These are phyloP conservation scores for Zelleria hepariella DNA, from an alignment of 2,888 invertebrate genomes.

Conservation along the genomic window DNA sequence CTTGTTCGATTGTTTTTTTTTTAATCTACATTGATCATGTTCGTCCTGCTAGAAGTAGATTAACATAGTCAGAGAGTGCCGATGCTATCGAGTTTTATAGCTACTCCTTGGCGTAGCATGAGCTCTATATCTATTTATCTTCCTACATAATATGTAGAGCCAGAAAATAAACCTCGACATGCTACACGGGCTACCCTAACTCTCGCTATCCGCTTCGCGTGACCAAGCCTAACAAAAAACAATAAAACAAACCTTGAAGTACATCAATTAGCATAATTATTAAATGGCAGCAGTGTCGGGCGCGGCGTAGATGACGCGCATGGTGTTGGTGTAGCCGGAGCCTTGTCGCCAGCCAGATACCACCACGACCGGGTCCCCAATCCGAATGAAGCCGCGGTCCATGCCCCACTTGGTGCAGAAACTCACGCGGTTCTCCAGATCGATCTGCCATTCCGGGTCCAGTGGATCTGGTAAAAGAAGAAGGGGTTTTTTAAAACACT, in stretches of 20 bases:
- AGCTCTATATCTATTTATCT: too few species aligned
- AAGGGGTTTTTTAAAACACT: background rate
- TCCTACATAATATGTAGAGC: too few species aligned
- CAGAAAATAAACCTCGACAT: too few species aligned
- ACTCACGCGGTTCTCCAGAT: constrained; percentile 73
- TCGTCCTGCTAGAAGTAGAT: too few species aligned
- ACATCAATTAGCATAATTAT: background rate
- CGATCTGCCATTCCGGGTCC: constrained; percentile 68
- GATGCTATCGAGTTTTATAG: too few species aligned
- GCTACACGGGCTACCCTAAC: too few species aligned
- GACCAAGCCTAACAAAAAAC: background rate
- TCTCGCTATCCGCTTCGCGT: too few species aligned
- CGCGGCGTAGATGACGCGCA: constrained; percentile 74
- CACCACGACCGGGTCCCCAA: constrained; percentile 78
- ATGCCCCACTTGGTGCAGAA: constrained; percentile 75
- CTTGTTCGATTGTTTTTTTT: too few species aligned
- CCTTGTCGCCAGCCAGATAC: constrained; percentile 81
- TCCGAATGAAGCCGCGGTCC: constrained; percentile 73
- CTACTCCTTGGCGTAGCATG: too few species aligned
- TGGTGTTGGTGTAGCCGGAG: constrained; percentile 78
- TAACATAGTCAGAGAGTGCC: too few species aligned
- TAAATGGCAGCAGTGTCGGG: background rate
- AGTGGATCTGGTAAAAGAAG: constrained; percentile 35
- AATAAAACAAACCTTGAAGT: background rate
- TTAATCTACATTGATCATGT: too few species aligned